phyloP scores from a whole-genome alignment of 1,140 invertebrate genomes.

The Steinernema khuongi region DNA sequence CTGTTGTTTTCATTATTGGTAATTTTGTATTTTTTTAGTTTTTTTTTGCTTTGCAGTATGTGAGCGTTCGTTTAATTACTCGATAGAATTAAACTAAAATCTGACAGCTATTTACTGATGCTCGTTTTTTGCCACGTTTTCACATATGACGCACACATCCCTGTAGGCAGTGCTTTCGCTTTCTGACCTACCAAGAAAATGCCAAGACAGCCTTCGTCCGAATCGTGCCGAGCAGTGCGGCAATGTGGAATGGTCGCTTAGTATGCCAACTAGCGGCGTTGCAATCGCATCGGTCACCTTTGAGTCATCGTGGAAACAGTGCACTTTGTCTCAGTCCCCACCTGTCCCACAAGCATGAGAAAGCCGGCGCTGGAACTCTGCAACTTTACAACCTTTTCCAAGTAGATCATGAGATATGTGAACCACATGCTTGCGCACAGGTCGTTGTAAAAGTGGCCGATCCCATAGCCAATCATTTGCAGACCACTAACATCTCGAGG shows the following conservation, averaged over 20 bases:
- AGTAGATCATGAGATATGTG: conserved; percentile 85
- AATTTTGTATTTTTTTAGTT: not conserved
- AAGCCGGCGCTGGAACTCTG: conserved; percentile 71
- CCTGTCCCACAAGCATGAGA: conserved; percentile 76
- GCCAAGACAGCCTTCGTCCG: conserved; percentile 82
- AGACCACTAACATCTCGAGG: not conserved
- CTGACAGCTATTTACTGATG: too few species aligned
- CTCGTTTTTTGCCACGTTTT: too few species aligned
- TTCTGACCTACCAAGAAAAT: conserved; percentile 82
- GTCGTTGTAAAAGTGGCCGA: conserved; percentile 84
- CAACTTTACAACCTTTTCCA: conserved; percentile 76
- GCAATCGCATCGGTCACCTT: conserved; percentile 76
- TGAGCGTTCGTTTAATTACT: not conserved
- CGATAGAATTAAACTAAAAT: conserved; percentile 17
- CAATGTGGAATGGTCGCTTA: conserved; percentile 71
- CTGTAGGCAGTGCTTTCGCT: too few species aligned
- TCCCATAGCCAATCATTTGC: conserved; percentile 17
- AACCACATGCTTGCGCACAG: conserved; percentile 95
- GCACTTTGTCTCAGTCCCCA: conserved; percentile 53
- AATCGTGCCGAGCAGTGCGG: conserved; percentile 65
- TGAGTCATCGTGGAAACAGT: conserved; percentile 19
- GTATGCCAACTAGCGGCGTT: conserved; percentile 80
- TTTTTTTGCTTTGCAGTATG: not conserved
- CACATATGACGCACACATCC: too few species aligned
- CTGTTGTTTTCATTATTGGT: not conserved